Percentiles rank a stretch among this genome's conserved stretches.
phyloP scores from a whole-genome alignment of 2,888 invertebrate species.

The Augochlorella aurata region DNA sequence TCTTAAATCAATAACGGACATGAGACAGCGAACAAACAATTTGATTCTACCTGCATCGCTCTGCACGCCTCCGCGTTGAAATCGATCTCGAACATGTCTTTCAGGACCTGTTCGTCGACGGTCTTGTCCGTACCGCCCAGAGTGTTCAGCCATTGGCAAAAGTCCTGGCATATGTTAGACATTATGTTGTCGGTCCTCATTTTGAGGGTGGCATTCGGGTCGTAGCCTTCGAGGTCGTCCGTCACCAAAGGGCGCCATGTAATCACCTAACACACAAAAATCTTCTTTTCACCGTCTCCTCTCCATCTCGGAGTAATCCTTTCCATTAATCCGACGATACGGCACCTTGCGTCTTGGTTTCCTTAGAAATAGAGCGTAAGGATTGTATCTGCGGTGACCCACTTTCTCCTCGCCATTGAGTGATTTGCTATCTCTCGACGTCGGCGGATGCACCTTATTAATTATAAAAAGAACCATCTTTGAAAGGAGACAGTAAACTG shows the following conservation, averaged over 20 bases:
- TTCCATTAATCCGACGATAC: conserved; percentile 23
- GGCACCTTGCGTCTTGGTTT: conserved; percentile 76
- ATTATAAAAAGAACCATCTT: conserved; percentile 33
- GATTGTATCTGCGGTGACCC: conserved; percentile 67
- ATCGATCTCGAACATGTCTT: conserved; percentile 84
- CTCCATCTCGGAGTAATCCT: conserved; percentile 1
- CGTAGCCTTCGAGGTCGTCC: conserved; percentile 75
- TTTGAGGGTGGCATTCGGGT: conserved; percentile 76
- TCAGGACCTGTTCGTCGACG: conserved; percentile 83
- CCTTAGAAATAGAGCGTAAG: conserved; percentile 74
- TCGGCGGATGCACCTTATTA: conserved; percentile 75
- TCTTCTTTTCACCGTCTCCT: background rate
- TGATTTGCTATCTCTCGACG: conserved; percentile 49
- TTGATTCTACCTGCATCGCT: conserved; percentile 72
- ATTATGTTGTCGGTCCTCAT: conserved; percentile 73
- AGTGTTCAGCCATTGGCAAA: conserved; percentile 84
- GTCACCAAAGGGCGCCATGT: conserved; percentile 75
- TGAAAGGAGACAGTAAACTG: conserved; percentile 26
- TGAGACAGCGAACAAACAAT: background rate
- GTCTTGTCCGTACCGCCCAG: conserved; percentile 83
- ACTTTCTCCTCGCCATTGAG: conserved; percentile 26
- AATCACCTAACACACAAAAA: conserved; percentile 67
- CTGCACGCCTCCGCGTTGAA: conserved; percentile 76
- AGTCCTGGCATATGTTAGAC: conserved; percentile 83
- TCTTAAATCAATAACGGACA: no score